A percentile compares a stretch with the other conserved stretches of the same genome.
Evolutionary conservation across 37 sponge, comb jelly and placozoan genomes (phyloP).

Genomic region (Aphrocallistes beatrix): DNA sequence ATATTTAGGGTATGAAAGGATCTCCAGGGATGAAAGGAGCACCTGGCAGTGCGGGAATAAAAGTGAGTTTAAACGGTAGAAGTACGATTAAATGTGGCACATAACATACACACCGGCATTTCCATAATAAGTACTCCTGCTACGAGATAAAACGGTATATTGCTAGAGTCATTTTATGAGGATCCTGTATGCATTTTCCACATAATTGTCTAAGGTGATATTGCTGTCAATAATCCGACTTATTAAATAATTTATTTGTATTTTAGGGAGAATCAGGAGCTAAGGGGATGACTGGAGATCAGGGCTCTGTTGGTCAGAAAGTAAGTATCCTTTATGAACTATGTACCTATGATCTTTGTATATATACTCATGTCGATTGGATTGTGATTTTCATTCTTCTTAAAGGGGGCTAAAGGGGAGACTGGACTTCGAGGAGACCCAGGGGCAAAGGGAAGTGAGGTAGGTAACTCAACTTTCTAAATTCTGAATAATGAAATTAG

Average conservation of each 20-base stretch:
- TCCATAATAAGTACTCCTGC: no score
- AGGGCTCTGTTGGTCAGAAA: neutral
- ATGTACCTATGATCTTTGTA: neutral
- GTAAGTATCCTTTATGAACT: neutral
- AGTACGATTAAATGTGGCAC: no score
- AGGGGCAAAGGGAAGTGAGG: neutral
- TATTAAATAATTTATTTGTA: neutral
- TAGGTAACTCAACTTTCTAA: neutral
- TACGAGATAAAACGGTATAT: no score
- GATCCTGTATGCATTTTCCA: no score
- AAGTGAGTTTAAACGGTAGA: neutral
- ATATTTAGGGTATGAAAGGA: neutral
- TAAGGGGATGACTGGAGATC: neutral
- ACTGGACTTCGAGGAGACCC: neutral
- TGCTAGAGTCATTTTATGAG: no score
- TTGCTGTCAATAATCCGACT: neutral
- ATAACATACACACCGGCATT: no score
- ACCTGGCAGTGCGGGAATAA: neutral
- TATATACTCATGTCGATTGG: neutral
- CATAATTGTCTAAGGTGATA: no score
- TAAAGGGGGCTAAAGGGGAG: neutral
- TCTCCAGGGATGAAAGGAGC: neutral
- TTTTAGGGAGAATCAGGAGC: neutral
- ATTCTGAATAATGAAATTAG: neutral
- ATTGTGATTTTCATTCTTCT: no score